Base-by-base conservation (phyloP, 2,797 vertebrate genomes). In the Pteropus rufus region DNA sequence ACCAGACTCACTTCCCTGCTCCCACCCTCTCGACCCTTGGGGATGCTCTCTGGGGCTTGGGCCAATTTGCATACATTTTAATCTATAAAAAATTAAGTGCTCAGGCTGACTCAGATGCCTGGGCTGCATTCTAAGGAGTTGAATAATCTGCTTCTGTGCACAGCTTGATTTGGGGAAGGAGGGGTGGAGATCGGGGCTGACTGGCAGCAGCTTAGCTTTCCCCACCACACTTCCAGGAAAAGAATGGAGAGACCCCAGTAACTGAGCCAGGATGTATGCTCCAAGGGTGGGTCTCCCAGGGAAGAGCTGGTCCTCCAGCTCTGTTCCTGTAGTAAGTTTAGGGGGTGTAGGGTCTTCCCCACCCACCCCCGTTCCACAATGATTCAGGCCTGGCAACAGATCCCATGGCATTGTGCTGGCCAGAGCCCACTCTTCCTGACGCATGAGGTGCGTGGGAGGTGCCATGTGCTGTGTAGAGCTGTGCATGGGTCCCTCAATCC, bases 11-110 rank as follows among this genome's bases (percentile, higher is more conserved):
- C 97, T 98, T 98, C 97, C 95, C 97, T 91, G 92, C 97, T 98
- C 94, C 98, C 98, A 98, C 98, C 98, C 98, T 98, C 93, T 97
- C 93, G 94, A 98, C 98, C 98, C 98, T 98, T 97, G 95, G 98
- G 98, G 98, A 98, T 98, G 98, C 98, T 98, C 98, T 98, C 98
- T 98, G 98, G 98, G 98, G 98, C 98, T 98, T 95, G 96, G 97
- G 98, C 98, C 98, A 98, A 98, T 98, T 98, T 98, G 98, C 98
- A 98, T 98, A 98, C 97, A 98, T 98, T 98, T 98, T 98, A 98
- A 98, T 98, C 98, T 98, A 98, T 98, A 98, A 98, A 98, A 98
- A 98, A 98, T 98, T 98, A 98, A 98, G 98, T 97, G 98, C 98
- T 98, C 98, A 85, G 14, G 97, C 98, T 98, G 98, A 98, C 98